Conservation (phyloP, 2,797 vertebrate genomes). For the Poeciliopsis infans region DNA sequence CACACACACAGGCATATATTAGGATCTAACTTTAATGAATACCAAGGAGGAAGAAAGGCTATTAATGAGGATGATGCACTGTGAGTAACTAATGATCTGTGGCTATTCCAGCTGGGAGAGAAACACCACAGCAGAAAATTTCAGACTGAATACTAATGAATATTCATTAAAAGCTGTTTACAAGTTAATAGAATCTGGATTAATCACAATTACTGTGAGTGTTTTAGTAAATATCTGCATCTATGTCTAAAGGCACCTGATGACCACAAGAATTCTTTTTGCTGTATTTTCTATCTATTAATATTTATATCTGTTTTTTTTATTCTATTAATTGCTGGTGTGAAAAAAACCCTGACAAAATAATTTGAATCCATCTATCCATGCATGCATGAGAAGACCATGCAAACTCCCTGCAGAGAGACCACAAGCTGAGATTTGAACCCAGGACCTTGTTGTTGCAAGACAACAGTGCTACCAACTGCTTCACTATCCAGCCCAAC, state of each 20-base stretch:
- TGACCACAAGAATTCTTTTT: neutral
- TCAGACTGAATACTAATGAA: constrained; percentile 39
- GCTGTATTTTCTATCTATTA: neutral
- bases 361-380: neutral
- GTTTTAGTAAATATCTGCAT: constrained; percentile 14
- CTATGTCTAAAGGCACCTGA: neutral
- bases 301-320: neutral
- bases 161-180: constrained; percentile 51
- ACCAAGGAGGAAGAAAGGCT: constrained; percentile 12
- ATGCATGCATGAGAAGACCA: neutral
- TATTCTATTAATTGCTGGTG: neutral
- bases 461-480: neutral
- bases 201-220: constrained; percentile 11
- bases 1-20: constrained; percentile 6
- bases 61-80: constrained; percentile 29
- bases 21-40: constrained; percentile 23
- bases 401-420: neutral
- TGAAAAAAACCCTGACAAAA: neutral
- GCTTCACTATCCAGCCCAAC: neutral
- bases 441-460: neutral
- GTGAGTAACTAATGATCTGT: constrained; percentile 45
- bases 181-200: constrained; percentile 24
- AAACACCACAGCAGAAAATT: constrained; percentile 4
- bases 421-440: neutral
- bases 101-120: constrained; percentile 39